Base-by-base conservation (phyloP, 2,797 vertebrate genomes). In the Rhinichthys osculus region DNA sequence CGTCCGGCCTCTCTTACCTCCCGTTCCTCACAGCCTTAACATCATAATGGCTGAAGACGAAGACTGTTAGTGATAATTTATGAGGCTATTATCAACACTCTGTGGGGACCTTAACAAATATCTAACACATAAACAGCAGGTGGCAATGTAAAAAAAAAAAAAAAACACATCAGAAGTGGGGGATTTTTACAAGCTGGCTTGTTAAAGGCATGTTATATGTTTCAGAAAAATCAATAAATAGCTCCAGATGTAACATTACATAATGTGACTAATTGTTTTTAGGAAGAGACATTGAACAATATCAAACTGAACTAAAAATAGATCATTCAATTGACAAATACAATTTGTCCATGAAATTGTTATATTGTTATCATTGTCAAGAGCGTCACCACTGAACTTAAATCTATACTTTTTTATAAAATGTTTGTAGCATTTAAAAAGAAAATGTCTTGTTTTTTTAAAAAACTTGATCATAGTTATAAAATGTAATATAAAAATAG, bases 11-110 rank as follows among this genome's bases (percentile, higher is more conserved):
- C 35, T 62, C 23, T 62, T 54, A 16, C 47, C 57, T 85, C 16
- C 80, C 57, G 47, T 78, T 66, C 35, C 66, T 38, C 44, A 16
- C 30, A n/a, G 30, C 14, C 38, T 66, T 38, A 33, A 38, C 81
- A 42, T 23, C 47, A 72, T 35, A 67, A 76, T 57, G 47, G 57
- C 11, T 57, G 50, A 79, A 67, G 73, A 84, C 54, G 38, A n/a
- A 42, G 50, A 74, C n/a, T 3, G 40, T 72, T 72, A 19, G 76
- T 50, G 67, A 40, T 62, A 71, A 85, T 70, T 80, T 85, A 85
- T 59, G 67, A 85, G 67, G 40, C 67, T 59, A 72, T 70, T 62
- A 78, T 78, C 50, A 35, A 44, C 77, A 79, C 66, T 35, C 73
- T 54, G 23, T 78, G 62, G 73, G 33, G 35, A 78, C 62, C 64